Conservation (phyloP, 1,140 invertebrate species). For the Gerris buenoi region DNA sequence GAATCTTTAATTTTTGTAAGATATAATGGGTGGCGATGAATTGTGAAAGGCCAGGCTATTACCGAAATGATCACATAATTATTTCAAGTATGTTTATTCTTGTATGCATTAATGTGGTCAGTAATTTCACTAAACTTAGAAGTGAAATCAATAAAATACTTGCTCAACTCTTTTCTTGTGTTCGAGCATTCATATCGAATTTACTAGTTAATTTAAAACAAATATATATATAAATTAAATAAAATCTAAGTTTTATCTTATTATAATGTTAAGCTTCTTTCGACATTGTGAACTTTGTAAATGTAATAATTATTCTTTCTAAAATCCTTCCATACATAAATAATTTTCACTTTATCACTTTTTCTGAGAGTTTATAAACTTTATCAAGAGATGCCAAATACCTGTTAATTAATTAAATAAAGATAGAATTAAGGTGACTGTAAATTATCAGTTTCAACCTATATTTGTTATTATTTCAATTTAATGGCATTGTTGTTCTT, state of each 20-base stretch:
- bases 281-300: conserved; percentile 1
- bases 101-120: conserved; percentile 2
- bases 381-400: conserved; percentile 2
- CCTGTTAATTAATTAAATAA: background rate
- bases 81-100: conserved; percentile 6
- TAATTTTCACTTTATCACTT: conserved; percentile 2
- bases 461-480: background rate
- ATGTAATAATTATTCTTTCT: conserved; percentile 6
- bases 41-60: background rate
- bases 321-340: conserved; percentile 3
- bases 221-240: background rate
- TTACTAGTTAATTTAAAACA: conserved; percentile 4
- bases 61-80: conserved; percentile 5
- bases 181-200: conserved; percentile 6
- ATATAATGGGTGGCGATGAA: background rate
- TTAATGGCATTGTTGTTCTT: background rate
- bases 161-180: conserved; percentile 6
- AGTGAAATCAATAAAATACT: conserved; percentile 5
- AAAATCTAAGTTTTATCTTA: background rate
- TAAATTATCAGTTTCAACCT: background rate
- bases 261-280: conserved; percentile 6
- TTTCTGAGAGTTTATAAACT: background rate
- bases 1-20: conserved; percentile 2
- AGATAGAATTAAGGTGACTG: conserved; percentile 1
- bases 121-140: conserved; percentile 1